These are phyloP conservation scores for Clanis bilineata DNA, from an alignment of 2,888 invertebrate species.

Conservation along the genomic window DNA sequence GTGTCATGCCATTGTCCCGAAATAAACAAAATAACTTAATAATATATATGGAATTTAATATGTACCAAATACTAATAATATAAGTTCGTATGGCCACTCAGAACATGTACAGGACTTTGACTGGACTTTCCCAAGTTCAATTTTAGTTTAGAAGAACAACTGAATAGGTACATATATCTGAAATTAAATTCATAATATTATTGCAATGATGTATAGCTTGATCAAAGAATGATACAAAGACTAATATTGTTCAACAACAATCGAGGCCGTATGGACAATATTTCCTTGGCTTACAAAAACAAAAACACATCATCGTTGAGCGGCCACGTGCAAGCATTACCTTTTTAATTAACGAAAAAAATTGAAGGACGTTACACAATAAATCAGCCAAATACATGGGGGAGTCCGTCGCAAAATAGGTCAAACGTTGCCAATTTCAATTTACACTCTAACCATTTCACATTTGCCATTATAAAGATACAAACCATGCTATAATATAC, in stretches of 20 bases:
- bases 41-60: too few species aligned
- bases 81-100: too few species aligned
- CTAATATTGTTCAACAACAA: neutral
- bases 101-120: too few species aligned
- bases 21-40: too few species aligned
- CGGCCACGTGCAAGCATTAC: slow-evolving; percentile 8
- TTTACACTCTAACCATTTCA: slow-evolving; percentile 40
- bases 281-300: neutral
- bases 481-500: slow-evolving; percentile 21
- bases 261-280: neutral
- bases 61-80: too few species aligned
- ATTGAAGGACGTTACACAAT: slow-evolving; percentile 20
- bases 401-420: slow-evolving; percentile 52
- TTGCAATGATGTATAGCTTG: too few species aligned
- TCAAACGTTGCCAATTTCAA: slow-evolving; percentile 66
- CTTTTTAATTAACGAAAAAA: slow-evolving; percentile 26
- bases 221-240: neutral
- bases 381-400: slow-evolving; percentile 23
- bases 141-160: too few species aligned
- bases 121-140: too few species aligned
- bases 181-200: too few species aligned
- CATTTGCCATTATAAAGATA: slow-evolving; percentile 22
- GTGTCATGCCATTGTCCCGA: too few species aligned
- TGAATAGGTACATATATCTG: too few species aligned
- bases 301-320: neutral